Percentiles rank a stretch among this genome's conserved stretches.
phyloP scores from a whole-genome alignment of 2,797 vertebrate species.

The Tolypeutes matacus region DNA sequence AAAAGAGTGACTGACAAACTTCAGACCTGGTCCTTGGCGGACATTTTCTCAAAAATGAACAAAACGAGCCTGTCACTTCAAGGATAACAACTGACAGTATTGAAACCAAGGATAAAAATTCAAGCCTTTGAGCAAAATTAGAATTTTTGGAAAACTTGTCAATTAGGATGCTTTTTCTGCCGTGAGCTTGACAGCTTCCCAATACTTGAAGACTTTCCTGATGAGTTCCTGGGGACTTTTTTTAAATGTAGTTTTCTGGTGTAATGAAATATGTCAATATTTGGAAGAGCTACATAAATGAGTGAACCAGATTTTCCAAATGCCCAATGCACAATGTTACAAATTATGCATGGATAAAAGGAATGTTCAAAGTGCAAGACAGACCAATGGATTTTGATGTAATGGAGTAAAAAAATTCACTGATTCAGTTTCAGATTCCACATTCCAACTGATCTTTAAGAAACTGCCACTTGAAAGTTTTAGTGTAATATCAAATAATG shows the following conservation, averaged over 20 bases:
- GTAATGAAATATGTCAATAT: constrained; percentile 16
- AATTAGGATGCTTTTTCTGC: constrained; percentile 24
- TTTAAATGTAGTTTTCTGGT: background rate
- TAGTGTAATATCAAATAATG: background rate
- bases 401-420: background rate
- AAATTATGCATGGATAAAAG: background rate
- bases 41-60: constrained; percentile 30
- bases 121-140: constrained; percentile 39
- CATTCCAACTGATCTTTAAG: constrained; percentile 7
- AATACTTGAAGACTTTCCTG: constrained; percentile 3
- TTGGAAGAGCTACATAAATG: constrained; percentile 24
- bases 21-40: background rate
- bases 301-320: background rate
- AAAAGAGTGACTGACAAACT: background rate
- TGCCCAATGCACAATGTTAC: background rate
- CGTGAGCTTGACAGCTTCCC: background rate
- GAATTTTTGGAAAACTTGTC: constrained; percentile 44
- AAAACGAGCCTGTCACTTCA: constrained; percentile 13
- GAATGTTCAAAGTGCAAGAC: background rate
- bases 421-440: background rate
- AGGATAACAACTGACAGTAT: background rate
- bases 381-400: background rate
- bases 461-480: background rate
- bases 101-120: constrained; percentile 6
- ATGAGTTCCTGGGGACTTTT: background rate